Evolutionary conservation across 2,113 vertebrate species (phyloP), one percentile per base, ranked within the genome.

Genomic region (Channa maculata): DNA sequence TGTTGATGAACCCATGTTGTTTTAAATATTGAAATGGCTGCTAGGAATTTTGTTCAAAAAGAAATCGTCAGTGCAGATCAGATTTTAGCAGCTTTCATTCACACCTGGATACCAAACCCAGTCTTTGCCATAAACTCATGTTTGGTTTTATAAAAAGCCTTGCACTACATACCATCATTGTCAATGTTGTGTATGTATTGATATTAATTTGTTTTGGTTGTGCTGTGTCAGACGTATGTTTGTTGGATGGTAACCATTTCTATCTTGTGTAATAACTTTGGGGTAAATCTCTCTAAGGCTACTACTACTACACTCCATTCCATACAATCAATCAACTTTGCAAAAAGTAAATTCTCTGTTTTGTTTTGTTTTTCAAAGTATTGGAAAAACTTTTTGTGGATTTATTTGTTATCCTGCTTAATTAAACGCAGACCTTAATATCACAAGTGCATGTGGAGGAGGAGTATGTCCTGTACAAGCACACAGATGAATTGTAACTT

Each of bases 361-460:
- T 58, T 5, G 49, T 3, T 65, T 70, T 71, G 51, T 62, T 57
- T 65, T 6, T 59, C 24, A 71, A 73, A 62, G 77, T 61, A 66
- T 58, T 24, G 24, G 3, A 65, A 69, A 71, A 77, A 66, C 64
- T 34, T 63, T 66, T 75, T 43, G 52, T 61, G 5, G 46, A 63
- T 86, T 58, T 81, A 75, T 84, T 73, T 80, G 75, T 34, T 75
- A 66, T 6, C 7, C 45, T 43, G 6, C n/a, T 58, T 8, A 64
- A 67, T 53, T 70, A n/a, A 67, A 34, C 4, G 3, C 14, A 37
- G 33, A 50, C 43, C 61, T 13, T 24, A 24, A 55, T 34, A 8
- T 24, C 14, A 44, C 10, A 52, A 13, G 37, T 72, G 54, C 39
- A 51, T 13, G 50, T 8, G 12, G 43, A 65, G 0, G 34, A 73